Base-by-base conservation (phyloP, 1,140 invertebrate species). In the Daktulosphaira vitifoliae region DNA sequence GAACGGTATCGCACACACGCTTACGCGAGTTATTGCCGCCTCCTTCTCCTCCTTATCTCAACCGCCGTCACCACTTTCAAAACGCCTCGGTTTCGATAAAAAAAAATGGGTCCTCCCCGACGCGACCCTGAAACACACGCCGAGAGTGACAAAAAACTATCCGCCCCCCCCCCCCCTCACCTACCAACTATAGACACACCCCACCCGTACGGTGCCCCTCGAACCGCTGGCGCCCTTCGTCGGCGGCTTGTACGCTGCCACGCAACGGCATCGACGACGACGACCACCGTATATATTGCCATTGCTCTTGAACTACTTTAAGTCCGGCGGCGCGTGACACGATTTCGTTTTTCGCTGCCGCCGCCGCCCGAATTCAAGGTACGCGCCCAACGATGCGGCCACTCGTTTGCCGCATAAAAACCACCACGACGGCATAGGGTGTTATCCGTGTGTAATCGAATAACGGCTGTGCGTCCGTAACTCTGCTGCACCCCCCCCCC, bases 281-380 rank as follows among this genome's bases (percentile, higher is more conserved):
- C 25, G 25, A 18, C 6, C 25, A 13, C 16, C 15, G 15, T 4
- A 5, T 11, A 33, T 11, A 33, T 33, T 33, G 11, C 29, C 15
- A n/a, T 44, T 59, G 42, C 54, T 44, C 54, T 59, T 59, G 54
- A 59, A 59, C 54, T 59, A 59, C 54, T 16, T 54, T n/a, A n/a
- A 13, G 15, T 56, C 37, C 13, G 48, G 48, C 20, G 48, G 3
- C 18, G 18, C 13, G 53, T 4, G n/a, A 59, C 54, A 44, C 53
- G 39, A 11, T 33, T 59, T 44, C n/a, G 54, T 37, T 26, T 59
- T 46, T 29, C 29, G 29, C 11, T n/a, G n/a, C n/a, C n/a, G n/a
- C n/a, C n/a, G n/a, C n/a, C n/a, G 2, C 38, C 39, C 39, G 54
- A 59, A 59, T 42, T n/a, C 39, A 59, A 59, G 39, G 54, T 38